A percentile compares a stretch with the other conserved stretches of the same genome.
Evolutionary conservation across 2,797 vertebrate species (phyloP).

Genomic region (Tinamus major): DNA sequence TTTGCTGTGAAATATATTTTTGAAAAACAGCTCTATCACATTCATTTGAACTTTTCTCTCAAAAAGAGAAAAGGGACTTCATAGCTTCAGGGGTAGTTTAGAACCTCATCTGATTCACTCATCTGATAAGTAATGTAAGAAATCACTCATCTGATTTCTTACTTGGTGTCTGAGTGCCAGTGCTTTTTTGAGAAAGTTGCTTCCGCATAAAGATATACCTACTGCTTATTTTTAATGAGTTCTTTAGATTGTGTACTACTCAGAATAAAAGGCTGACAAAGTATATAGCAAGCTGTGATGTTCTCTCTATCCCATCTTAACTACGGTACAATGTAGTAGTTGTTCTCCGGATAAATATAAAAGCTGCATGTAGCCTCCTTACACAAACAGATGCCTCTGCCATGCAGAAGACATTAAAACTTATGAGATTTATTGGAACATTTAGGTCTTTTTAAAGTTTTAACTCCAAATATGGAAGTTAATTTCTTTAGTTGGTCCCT

Average conservation of each 20-base stretch:
- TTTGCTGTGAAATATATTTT: neutral
- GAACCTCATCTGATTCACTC: neutral
- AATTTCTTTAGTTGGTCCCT: neutral
- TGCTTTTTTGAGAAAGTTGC: neutral
- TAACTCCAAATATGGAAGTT: neutral
- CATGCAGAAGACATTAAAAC: neutral
- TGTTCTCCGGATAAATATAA: fast-evolving
- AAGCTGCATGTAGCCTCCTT: neutral
- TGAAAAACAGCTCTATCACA: neutral
- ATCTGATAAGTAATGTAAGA: no score
- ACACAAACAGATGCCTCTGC: neutral
- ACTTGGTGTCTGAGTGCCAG: neutral
- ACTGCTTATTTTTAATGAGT: neutral
- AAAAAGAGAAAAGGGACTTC: neutral
- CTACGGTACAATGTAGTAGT: fast-evolving
- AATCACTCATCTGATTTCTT: neutral
- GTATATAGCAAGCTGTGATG: neutral
- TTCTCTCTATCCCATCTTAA: neutral
- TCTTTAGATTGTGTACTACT: neutral
- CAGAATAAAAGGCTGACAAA: neutral
- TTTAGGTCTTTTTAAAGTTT: neutral
- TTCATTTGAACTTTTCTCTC: neutral
- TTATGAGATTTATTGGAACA: neutral
- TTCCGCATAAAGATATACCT: neutral
- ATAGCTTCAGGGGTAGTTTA: neutral